Evolutionary conservation across 1,140 invertebrate species (phyloP).

Genomic region (Pectinophora gossypiella): DNA sequence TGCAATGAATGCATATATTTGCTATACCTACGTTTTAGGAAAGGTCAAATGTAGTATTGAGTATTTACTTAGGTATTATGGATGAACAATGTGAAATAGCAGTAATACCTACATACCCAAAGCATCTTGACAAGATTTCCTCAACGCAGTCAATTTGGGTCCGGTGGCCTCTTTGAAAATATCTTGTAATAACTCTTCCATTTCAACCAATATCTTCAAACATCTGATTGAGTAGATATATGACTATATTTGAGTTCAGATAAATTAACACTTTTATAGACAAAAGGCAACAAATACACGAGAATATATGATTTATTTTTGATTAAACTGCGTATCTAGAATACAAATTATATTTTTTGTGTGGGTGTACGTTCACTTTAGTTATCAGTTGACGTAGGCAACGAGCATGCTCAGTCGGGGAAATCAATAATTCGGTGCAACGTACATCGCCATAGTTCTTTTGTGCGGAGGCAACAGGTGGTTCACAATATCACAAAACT

Average conservation of each 20-base stretch:
- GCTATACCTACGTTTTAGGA: too few species aligned
- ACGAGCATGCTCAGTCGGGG: slow-evolving; percentile 26
- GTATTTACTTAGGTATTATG: too few species aligned
- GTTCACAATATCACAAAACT: too few species aligned
- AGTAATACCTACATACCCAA: slow-evolving; percentile 81
- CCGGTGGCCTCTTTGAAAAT: slow-evolving; percentile 86
- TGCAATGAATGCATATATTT: too few species aligned
- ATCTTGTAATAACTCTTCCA: slow-evolving; percentile 89
- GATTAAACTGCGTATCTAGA: background rate
- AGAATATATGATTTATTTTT: background rate
- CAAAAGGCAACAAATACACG: background rate
- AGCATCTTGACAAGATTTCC: slow-evolving; percentile 87
- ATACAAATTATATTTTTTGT: slow-evolving; percentile 1
- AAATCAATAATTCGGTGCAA: slow-evolving; percentile 24
- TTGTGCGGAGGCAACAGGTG: background rate
- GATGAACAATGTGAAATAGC: too few species aligned
- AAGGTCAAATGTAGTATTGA: too few species aligned
- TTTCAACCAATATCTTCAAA: slow-evolving; percentile 46
- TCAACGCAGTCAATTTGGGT: slow-evolving; percentile 81
- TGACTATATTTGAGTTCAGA: background rate
- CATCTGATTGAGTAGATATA: too few species aligned
- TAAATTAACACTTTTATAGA: background rate
- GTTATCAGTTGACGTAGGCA: slow-evolving; percentile 22
- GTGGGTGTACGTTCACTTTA: slow-evolving; percentile 3
- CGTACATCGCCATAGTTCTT: background rate